Conservation (phyloP, 1,140 invertebrate genomes). For the Sinonovacula constricta region DNA sequence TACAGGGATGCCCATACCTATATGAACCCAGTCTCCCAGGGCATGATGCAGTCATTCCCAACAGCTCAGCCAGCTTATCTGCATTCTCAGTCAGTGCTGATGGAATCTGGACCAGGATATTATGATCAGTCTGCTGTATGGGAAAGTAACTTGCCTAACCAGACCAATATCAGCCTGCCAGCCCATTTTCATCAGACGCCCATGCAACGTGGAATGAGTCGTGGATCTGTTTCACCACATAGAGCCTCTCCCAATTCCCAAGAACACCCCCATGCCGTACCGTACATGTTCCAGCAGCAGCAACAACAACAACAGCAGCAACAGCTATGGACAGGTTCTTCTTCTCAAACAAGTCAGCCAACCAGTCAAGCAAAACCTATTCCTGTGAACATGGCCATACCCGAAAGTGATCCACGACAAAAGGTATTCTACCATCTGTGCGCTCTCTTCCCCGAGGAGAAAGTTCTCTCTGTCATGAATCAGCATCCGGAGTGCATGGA, state of each 20-base stretch:
- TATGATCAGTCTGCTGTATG: slow-evolving; percentile 6
- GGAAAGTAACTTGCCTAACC: not conserved
- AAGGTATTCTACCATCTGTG: slow-evolving; percentile 90
- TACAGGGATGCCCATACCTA: too few species aligned
- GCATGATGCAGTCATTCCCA: too few species aligned
- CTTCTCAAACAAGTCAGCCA: not conserved
- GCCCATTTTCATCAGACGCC: not conserved
- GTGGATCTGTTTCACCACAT: too few species aligned
- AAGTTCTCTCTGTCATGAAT: slow-evolving; percentile 90
- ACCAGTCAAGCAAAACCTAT: not conserved
- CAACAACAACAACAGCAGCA: slow-evolving; percentile 72
- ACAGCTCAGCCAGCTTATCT: too few species aligned
- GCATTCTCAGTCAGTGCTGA: too few species aligned
- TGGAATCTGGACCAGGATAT: too few species aligned
- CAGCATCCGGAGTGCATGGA: slow-evolving; percentile 92
- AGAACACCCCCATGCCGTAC: slow-evolving; percentile 43
- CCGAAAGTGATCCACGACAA: slow-evolving; percentile 84
- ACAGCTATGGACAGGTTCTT: slow-evolving; percentile 3
- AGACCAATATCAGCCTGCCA: not conserved
- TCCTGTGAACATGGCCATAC: slow-evolving; percentile 59
- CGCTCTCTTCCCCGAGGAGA: slow-evolving; percentile 92
- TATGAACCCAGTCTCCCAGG: too few species aligned
- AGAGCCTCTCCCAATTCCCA: slow-evolving; percentile 14
- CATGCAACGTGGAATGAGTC: too few species aligned
- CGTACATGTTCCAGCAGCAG: slow-evolving; percentile 19